These are phyloP conservation scores for Takifugu flavidus DNA, from an alignment of 2,113 vertebrate species.

Conservation along the genomic window DNA sequence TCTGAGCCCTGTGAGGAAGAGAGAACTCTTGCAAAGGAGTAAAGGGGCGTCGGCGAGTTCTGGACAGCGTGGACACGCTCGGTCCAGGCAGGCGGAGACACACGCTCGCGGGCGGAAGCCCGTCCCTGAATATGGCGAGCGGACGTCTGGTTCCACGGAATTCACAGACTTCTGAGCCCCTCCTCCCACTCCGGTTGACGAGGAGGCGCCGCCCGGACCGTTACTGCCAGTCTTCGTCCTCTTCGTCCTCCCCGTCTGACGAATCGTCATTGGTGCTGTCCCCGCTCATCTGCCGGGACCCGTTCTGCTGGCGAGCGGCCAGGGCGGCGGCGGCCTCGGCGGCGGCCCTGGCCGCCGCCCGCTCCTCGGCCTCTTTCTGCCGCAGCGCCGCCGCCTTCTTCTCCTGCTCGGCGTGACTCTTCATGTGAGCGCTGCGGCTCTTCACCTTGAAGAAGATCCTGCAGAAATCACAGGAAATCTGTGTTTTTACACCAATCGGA, in stretches of 20 bases:
- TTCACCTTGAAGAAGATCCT: constrained; percentile 98
- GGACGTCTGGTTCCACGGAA: constrained; percentile 31
- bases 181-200: too few species aligned
- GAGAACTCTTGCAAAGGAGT: constrained; percentile 46
- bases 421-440: constrained; percentile 98
- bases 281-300: constrained; percentile 51
- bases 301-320: constrained; percentile 71
- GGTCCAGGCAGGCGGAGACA: constrained; percentile 9
- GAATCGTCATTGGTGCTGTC: constrained; percentile 76
- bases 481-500: background rate
- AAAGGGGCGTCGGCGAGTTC: constrained; percentile 41
- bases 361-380: constrained; percentile 82
- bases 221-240: constrained; percentile 75
- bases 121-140: constrained; percentile 60
- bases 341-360: constrained; percentile 39
- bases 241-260: constrained; percentile 78
- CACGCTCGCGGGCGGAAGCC: constrained; percentile 24
- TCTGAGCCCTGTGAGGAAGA: constrained; percentile 66
- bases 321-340: constrained; percentile 63
- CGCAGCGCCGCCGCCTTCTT: constrained; percentile 90
- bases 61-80: constrained; percentile 7
- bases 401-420: constrained; percentile 96
- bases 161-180: background rate
- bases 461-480: background rate
- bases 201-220: background rate